These are phyloP conservation scores for Melanerpes aurifrons DNA, from an alignment of 2,113 vertebrate species.

Conservation along the genomic window DNA sequence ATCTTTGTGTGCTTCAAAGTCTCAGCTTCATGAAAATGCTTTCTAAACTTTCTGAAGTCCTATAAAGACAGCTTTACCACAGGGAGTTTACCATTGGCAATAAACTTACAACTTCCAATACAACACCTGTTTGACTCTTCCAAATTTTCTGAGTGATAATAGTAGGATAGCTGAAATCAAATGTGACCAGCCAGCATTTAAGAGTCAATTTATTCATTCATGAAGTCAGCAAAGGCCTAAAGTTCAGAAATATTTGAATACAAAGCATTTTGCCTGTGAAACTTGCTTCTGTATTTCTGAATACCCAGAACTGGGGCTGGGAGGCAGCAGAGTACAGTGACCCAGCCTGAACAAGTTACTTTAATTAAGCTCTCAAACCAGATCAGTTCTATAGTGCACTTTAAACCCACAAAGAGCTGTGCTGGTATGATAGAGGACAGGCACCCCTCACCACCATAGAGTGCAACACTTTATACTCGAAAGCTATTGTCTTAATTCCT, in stretches of 20 bases:
- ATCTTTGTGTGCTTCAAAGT: neutral
- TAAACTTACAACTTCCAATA: neutral
- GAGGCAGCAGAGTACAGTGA: neutral
- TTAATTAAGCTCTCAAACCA: neutral
- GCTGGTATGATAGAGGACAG: neutral
- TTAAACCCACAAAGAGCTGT: neutral
- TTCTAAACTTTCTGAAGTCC: neutral
- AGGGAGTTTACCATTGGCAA: neutral
- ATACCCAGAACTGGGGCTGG: fast-evolving
- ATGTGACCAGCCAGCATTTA: neutral
- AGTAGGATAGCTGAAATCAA: neutral
- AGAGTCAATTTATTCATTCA: neutral
- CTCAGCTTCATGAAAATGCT: neutral
- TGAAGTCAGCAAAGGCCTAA: neutral
- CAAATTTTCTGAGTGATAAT: neutral
- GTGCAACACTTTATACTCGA: neutral
- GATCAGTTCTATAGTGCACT: neutral
- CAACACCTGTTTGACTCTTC: neutral
- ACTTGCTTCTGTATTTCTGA: neutral
- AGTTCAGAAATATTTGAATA: neutral
- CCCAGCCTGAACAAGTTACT: neutral
- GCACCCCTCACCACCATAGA: neutral
- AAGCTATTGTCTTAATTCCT: neutral
- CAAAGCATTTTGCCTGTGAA: neutral
- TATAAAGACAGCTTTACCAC: neutral